A percentile compares a stretch with the other conserved stretches of the same genome.
phyloP scores from a whole-genome alignment of 1,140 invertebrate species.

The Drosophila mojavensis region DNA sequence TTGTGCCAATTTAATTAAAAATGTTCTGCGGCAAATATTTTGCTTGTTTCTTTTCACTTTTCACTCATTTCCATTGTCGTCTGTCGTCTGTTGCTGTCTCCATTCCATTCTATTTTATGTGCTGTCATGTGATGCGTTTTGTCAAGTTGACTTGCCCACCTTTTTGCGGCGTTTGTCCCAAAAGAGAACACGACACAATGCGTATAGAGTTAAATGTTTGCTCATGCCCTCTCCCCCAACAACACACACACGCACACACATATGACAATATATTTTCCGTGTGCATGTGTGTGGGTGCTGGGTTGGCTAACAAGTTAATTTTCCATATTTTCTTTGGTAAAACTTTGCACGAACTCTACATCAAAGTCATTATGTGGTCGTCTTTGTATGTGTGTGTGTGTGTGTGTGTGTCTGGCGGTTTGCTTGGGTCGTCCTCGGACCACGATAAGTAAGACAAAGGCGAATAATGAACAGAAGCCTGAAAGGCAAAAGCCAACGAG shows the following conservation, averaged over 20 bases:
- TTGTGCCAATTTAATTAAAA: slow-evolving; percentile 67
- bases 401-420: slow-evolving; percentile 15
- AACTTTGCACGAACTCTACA: slow-evolving; percentile 55
- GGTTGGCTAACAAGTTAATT: slow-evolving; percentile 77
- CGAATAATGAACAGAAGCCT: background rate
- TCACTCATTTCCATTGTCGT: background rate
- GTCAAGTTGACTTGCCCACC: slow-evolving; percentile 73
- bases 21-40: slow-evolving; percentile 57
- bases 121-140: slow-evolving; percentile 44
- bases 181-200: slow-evolving; percentile 66
- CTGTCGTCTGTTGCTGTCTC: background rate
- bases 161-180: slow-evolving; percentile 72
- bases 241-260: slow-evolving; percentile 11
- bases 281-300: slow-evolving; percentile 35
- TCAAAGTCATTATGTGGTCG: slow-evolving; percentile 50
- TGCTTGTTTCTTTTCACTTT: slow-evolving; percentile 13
- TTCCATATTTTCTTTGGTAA: slow-evolving; percentile 79
- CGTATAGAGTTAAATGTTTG: slow-evolving; percentile 61
- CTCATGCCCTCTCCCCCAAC: slow-evolving; percentile 38
- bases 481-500: background rate
- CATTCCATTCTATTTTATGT: slow-evolving; percentile 9
- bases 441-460: slow-evolving; percentile 10
- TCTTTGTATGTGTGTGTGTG: slow-evolving; percentile 20
- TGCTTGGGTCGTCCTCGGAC: background rate
- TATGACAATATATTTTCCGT: slow-evolving; percentile 25